Conservation (phyloP, 2,797 vertebrate genomes). For the Falco concolor region DNA sequence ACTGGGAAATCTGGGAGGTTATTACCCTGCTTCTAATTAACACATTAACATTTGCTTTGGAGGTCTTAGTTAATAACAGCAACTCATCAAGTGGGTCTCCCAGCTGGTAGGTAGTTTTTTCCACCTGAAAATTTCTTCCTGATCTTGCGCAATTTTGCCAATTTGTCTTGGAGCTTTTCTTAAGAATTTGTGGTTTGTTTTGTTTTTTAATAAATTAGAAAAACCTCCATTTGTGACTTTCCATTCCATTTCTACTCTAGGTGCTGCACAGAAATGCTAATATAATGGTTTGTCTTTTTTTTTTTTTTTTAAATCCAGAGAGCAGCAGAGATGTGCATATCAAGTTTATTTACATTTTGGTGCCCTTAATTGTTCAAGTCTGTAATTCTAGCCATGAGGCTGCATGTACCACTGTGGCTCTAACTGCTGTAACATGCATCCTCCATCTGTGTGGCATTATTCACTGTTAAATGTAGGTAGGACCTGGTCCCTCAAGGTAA, state of each 20-base stretch:
- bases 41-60: slow-evolving; percentile 50
- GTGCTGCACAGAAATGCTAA: neutral
- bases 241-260: neutral
- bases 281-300: neutral
- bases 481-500: neutral
- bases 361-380: neutral
- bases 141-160: neutral
- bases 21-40: slow-evolving; percentile 54
- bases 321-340: neutral
- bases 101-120: slow-evolving; percentile 15
- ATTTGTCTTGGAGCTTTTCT: neutral
- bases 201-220: neutral
- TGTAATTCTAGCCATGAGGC: neutral
- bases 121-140: slow-evolving; percentile 12
- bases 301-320: neutral
- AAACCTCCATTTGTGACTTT: neutral
- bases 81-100: slow-evolving; percentile 14
- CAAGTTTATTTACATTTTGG: neutral
- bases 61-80: slow-evolving; percentile 43
- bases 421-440: neutral
- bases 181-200: neutral
- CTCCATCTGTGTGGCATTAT: neutral
- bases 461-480: too few relatives aligned
- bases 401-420: neutral
- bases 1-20: slow-evolving; percentile 32